Evolutionary conservation across 1,140 invertebrate species (phyloP).

Genomic region (Neodiprion fabricii): DNA sequence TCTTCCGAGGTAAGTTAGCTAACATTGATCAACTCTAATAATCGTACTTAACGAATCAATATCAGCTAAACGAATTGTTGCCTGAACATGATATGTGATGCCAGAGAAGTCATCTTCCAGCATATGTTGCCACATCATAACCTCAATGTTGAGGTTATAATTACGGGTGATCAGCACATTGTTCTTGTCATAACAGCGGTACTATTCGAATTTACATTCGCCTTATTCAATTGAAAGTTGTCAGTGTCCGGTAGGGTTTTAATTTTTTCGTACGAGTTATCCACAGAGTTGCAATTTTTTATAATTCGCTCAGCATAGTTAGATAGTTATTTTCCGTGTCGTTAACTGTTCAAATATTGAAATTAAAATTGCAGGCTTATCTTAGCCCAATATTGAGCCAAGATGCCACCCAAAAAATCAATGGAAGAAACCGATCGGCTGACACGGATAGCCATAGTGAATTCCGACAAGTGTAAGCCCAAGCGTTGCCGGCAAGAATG

Average conservation of each 20-base stretch:
- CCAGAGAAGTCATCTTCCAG: background rate
- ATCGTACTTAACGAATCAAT: background rate
- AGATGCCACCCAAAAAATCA: slow-evolving; percentile 78
- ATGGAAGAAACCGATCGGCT: slow-evolving; percentile 88
- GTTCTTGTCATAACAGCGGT: background rate
- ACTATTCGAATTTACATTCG: too few relatives aligned
- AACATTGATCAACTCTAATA: slow-evolving; percentile 4
- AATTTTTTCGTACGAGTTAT: too few relatives aligned
- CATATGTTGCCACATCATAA: slow-evolving; percentile 25
- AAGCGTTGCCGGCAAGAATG: slow-evolving; percentile 99
- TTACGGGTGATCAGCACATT: background rate
- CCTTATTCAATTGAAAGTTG: too few relatives aligned
- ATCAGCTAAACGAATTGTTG: background rate
- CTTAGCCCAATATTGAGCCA: slow-evolving; percentile 27
- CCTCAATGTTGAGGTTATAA: slow-evolving; percentile 19
- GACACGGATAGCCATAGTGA: slow-evolving; percentile 98
- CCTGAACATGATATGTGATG: background rate
- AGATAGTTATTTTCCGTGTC: too few relatives aligned
- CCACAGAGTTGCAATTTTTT: too few relatives aligned
- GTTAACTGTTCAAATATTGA: too few relatives aligned
- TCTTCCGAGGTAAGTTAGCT: slow-evolving; percentile 27
- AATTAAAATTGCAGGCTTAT: background rate
- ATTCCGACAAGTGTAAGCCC: slow-evolving; percentile 97
- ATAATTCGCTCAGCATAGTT: too few relatives aligned
- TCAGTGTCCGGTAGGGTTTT: too few relatives aligned